These are phyloP conservation scores for Tipula vernalis DNA, from an alignment of 2,888 invertebrate species.

Conservation along the genomic window DNA sequence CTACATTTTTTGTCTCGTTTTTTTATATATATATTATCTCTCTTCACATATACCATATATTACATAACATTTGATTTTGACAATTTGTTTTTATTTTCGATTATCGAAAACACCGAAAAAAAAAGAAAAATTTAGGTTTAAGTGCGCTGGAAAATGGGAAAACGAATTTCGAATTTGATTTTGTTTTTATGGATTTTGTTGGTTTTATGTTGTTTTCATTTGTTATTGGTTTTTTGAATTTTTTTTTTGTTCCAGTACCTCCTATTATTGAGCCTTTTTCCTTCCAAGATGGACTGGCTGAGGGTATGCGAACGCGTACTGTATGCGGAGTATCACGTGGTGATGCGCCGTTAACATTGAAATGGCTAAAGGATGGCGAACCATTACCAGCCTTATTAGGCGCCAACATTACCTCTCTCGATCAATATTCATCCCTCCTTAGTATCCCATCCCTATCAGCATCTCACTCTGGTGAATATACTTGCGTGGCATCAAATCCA, in stretches of 20 bases:
- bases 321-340: conserved; percentile 70
- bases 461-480: conserved; percentile 63
- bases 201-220: neutral
- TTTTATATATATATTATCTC: neutral
- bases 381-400: conserved; percentile 50
- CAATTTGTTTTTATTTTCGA: neutral
- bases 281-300: conserved; percentile 70
- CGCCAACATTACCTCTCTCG: conserved; percentile 58
- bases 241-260: conserved; percentile 52
- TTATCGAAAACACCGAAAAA: neutral
- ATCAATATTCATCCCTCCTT: conserved; percentile 64
- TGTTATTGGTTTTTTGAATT: neutral
- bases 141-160: neutral
- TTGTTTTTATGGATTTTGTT: conserved; percentile 20
- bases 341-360: conserved; percentile 65
- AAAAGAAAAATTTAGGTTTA: neutral
- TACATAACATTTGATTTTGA: neutral
- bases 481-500: conserved; percentile 66
- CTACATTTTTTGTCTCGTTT: neutral
- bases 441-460: conserved; percentile 65
- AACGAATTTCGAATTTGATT: conserved; percentile 28
- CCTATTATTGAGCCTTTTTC: conserved; percentile 76
- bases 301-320: conserved; percentile 69
- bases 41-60: neutral
- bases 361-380: conserved; percentile 72